A percentile compares a stretch with the other conserved stretches of the same genome.
phyloP scores from a whole-genome alignment of 2,888 invertebrate genomes.

The Ophioninae sp. region DNA sequence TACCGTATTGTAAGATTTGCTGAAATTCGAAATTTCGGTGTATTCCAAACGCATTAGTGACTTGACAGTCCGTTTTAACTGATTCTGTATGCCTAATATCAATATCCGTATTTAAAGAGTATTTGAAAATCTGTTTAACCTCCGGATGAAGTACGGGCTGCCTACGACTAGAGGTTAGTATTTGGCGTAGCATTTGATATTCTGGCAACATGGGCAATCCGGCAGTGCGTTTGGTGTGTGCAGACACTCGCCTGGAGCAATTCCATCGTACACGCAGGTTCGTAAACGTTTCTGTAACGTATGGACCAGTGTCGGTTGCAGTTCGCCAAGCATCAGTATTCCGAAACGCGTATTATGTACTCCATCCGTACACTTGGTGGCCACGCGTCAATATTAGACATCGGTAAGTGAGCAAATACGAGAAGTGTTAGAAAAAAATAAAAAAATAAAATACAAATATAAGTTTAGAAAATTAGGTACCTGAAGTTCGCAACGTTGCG shows the following conservation, averaged over 20 bases:
- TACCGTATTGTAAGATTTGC: not conserved
- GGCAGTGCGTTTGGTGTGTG: not conserved
- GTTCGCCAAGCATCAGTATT: constrained; percentile 47
- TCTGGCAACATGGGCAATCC: too few species aligned
- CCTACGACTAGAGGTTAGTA: too few species aligned
- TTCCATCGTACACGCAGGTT: constrained; percentile 29
- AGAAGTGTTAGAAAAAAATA: too few species aligned
- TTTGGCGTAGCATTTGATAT: too few species aligned
- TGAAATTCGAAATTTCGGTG: not conserved
- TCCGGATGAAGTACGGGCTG: too few species aligned
- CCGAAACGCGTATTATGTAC: constrained; percentile 33
- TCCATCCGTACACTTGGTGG: not conserved
- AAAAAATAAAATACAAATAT: too few species aligned
- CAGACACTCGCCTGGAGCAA: not conserved
- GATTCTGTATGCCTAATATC: too few species aligned
- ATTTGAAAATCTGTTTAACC: too few species aligned
- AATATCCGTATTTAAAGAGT: too few species aligned
- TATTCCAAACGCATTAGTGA: not conserved
- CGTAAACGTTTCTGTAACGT: constrained; percentile 46
- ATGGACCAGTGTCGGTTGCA: constrained; percentile 48
- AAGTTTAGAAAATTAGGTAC: too few species aligned
- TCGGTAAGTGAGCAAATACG: not conserved
- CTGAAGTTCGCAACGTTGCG: too few species aligned
- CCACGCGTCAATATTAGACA: not conserved
- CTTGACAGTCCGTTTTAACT: too few species aligned